Evolutionary conservation across 92 coral and sea anemone genomes (phyloP).

Genomic region (Bergia sp.): DNA sequence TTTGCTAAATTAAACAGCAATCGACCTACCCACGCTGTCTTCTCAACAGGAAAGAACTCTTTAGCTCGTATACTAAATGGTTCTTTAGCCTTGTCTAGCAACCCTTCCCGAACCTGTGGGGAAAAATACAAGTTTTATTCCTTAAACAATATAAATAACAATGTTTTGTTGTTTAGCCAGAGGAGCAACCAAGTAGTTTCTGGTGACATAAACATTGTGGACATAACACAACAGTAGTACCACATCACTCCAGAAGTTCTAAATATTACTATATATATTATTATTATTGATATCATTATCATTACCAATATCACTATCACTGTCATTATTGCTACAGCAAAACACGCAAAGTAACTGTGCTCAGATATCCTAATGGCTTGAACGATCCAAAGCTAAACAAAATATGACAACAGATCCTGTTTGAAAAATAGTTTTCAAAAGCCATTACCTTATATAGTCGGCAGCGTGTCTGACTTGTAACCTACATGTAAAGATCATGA

Average conservation of each 20-base stretch:
- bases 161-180: too few relatives aligned
- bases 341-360: not conserved
- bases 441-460: not conserved
- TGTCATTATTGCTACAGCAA: too few relatives aligned
- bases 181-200: not conserved
- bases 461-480: too few relatives aligned
- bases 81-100: conserved; percentile 88
- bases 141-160: not conserved
- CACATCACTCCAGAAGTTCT: not conserved
- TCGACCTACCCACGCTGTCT: conserved; percentile 85
- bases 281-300: not conserved
- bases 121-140: not conserved
- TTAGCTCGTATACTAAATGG: conserved; percentile 95
- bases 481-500: too few relatives aligned
- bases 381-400: too few relatives aligned
- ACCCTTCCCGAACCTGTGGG: conserved; percentile 61
- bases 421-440: too few relatives aligned
- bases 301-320: not conserved
- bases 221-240: not conserved
- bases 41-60: conserved; percentile 90
- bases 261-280: not conserved
- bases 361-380: not conserved
- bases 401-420: not conserved
- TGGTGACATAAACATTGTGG: not conserved
- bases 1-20: not conserved